Percentiles rank a stretch among this genome's conserved stretches.
Conservation (phyloP, 2,113 vertebrate species). For the Falco punctatus region DNA sequence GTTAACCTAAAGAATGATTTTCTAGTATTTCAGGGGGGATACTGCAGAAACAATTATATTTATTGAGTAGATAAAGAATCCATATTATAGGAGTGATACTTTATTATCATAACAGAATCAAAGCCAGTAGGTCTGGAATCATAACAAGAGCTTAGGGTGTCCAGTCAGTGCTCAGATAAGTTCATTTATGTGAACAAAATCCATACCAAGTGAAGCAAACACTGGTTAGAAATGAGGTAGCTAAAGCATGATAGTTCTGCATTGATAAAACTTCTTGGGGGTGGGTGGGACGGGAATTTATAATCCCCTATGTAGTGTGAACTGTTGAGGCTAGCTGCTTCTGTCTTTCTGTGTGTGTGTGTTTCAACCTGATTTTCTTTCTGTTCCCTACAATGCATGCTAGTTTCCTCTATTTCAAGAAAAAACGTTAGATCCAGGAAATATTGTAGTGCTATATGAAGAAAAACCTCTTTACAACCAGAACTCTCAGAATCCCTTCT, state of each 20-base stretch:
- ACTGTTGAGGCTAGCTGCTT: not conserved
- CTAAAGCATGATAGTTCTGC: not conserved
- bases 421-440: not conserved
- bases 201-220: not conserved
- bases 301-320: not conserved
- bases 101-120: not conserved
- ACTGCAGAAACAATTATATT: not conserved
- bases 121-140: not conserved
- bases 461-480: not conserved
- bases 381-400: not conserved
- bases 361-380: not conserved
- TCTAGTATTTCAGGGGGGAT: not conserved
- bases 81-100: not conserved
- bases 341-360: not conserved
- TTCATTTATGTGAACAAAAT: not conserved
- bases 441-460: not conserved
- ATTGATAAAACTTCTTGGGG: not conserved
- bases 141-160: not conserved
- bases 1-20: not conserved
- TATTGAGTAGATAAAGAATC: not conserved
- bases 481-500: not conserved
- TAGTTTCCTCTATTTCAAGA: not conserved
- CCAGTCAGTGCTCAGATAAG: not conserved
- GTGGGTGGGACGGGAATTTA: no score
- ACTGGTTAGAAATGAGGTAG: not conserved